These are phyloP conservation scores for Trichogramma pretiosum DNA, from an alignment of 1,140 invertebrate genomes.

Conservation along the genomic window DNA sequence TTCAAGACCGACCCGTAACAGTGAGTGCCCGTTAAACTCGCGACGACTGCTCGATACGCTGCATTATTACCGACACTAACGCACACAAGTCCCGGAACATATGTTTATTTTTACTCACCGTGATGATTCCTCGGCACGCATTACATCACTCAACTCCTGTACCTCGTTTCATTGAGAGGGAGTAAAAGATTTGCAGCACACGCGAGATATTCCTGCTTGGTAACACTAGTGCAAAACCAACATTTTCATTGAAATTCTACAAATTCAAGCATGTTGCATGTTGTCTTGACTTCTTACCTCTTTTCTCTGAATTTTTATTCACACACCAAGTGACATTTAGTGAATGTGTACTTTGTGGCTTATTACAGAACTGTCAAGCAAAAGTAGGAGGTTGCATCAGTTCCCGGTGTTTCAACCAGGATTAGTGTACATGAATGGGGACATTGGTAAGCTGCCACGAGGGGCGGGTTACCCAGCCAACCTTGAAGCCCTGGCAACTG, in stretches of 20 bases:
- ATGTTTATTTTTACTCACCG: conserved; percentile 19
- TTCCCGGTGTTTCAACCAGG: too few species aligned
- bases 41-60: background rate
- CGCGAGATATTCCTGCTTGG: too few species aligned
- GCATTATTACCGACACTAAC: background rate
- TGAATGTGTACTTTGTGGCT: background rate
- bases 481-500: conserved; percentile 44
- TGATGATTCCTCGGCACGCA: conserved; percentile 16
- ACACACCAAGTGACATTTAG: background rate
- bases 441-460: conserved; percentile 60
- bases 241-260: too few species aligned
- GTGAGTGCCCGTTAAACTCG: background rate
- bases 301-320: background rate
- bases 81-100: conserved; percentile 4
- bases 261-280: too few species aligned
- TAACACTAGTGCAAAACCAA: too few species aligned
- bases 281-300: too few species aligned
- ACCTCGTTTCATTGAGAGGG: conserved; percentile 11
- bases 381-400: too few species aligned
- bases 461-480: conserved; percentile 54
- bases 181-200: too few species aligned
- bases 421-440: conserved; percentile 74
- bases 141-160: conserved; percentile 9
- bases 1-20: too few species aligned
- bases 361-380: background rate